Evolutionary conservation across 2,797 vertebrate genomes (phyloP), one percentile per base, ranked within the genome.

Genomic region (Naso thynnoides): DNA sequence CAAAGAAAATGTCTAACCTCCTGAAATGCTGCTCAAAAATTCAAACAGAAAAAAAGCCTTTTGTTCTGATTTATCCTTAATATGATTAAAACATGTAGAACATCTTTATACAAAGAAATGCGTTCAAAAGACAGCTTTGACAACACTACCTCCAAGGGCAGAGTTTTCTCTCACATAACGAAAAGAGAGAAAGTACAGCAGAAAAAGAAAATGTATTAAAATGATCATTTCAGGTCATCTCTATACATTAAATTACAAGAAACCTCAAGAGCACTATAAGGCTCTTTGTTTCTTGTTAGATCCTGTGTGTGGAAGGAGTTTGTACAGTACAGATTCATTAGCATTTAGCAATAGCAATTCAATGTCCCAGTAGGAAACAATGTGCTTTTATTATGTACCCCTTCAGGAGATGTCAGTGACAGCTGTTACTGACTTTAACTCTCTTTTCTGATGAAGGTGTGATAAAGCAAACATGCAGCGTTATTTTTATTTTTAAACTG

Each of bases 61-160:
- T 64, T 61, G 50, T 33, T 68, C 10, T 62, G 21, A 44, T 48
- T 64, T 58, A 71, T 79, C 26, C 58, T 33, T 24, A 58, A 18
- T 29, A 45, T 41, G 24, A 69, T 61, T 15, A 27, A 79, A 66
- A 54, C 1, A 42, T 36, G 16, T 38, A 38, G 64, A 79, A 62
- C 1, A 1, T 24, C 14, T 63, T 33, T 23, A 39, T 49, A 27
- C 2, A 5, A 63, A 42, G 19, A 58, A 73, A 59, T 50, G 2
- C 15, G 49, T 63, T 59, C 36, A 64, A 36, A 44, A 68, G 29
- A 16, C 16, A 31, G 27, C 10, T 48, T 66, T 73, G 16, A 60
- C 47, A 41, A 54, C 15, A 39, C 11, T 14, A 0, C 26, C 9
- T 16, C 14, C 23, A 50, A 74, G 38, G 15, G 18, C 42, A 67